Evolutionary conservation across 2,888 invertebrate species (phyloP).

Genomic region (Sialis fuliginosa): DNA sequence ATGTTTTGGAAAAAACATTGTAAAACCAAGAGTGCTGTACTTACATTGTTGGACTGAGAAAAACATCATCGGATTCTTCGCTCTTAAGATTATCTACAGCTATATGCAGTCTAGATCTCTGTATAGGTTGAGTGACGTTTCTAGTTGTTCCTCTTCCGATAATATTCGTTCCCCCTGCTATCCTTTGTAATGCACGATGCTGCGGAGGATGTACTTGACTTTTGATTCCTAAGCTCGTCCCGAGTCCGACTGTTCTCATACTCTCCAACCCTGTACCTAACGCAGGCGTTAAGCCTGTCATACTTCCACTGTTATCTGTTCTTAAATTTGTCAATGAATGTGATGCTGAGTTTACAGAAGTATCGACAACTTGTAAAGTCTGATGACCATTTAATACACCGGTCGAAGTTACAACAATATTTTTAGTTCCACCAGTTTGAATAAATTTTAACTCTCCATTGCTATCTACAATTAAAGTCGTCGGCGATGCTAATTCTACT

Average conservation of each 20-base stretch:
- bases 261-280: constrained; percentile 12
- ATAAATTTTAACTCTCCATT: constrained; percentile 43
- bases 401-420: constrained; percentile 19
- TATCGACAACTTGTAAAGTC: background rate
- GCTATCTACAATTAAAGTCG: constrained; percentile 37
- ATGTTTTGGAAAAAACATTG: background rate
- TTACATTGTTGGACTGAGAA: constrained; percentile 50
- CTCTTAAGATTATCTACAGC: constrained; percentile 30
- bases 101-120: constrained; percentile 19
- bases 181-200: background rate
- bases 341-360: background rate
- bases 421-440: constrained; percentile 29
- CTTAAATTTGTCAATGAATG: background rate
- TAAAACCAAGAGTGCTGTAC: constrained; percentile 12
- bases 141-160: constrained; percentile 19
- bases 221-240: constrained; percentile 8
- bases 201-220: constrained; percentile 15
- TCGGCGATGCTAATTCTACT: constrained; percentile 26
- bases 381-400: background rate
- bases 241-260: constrained; percentile 7
- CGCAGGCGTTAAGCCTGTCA: constrained; percentile 2
- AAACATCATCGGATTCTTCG: constrained; percentile 54
- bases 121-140: constrained; percentile 8
- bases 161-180: constrained; percentile 16
- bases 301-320: background rate